Evolutionary conservation across 2,797 vertebrate species (phyloP).

Genomic region (Paratrypauchen microcephalus): DNA sequence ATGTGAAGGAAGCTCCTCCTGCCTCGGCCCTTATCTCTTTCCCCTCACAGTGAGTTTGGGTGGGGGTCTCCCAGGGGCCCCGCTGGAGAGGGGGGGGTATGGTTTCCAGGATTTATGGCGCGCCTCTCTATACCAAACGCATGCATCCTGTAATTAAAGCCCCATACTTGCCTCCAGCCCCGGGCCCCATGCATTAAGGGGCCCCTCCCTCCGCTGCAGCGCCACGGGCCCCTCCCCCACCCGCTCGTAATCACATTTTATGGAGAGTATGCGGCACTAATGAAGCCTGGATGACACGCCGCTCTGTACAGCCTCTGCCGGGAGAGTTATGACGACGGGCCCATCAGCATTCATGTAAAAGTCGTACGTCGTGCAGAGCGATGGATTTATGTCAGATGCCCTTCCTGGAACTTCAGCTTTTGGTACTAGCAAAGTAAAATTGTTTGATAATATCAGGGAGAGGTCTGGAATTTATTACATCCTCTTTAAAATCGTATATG

Average conservation of each 20-base stretch:
- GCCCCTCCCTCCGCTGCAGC: conserved; percentile 48
- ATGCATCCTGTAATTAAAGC: conserved; percentile 84
- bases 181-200: conserved; percentile 56
- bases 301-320: conserved; percentile 8
- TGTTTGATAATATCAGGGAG: no score
- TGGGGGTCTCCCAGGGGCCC: no score
- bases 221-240: conserved; percentile 9
- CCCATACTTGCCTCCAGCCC: conserved; percentile 60
- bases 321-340: background rate
- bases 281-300: conserved; percentile 61
- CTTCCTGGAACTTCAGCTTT: no score
- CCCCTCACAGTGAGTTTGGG: no score
- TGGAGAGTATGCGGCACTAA: conserved; percentile 66
- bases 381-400: background rate
- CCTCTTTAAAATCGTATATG: no score
- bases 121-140: conserved; percentile 73
- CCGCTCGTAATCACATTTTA: conserved; percentile 67
- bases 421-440: no score
- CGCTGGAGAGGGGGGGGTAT: conserved; percentile 3
- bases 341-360: background rate
- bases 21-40: no score
- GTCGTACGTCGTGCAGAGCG: background rate
- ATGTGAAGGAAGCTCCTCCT: no score
- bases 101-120: conserved; percentile 78
- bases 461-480: no score